Base-by-base conservation (phyloP, 2,888 invertebrate genomes). In the Tenodera sinensis region DNA sequence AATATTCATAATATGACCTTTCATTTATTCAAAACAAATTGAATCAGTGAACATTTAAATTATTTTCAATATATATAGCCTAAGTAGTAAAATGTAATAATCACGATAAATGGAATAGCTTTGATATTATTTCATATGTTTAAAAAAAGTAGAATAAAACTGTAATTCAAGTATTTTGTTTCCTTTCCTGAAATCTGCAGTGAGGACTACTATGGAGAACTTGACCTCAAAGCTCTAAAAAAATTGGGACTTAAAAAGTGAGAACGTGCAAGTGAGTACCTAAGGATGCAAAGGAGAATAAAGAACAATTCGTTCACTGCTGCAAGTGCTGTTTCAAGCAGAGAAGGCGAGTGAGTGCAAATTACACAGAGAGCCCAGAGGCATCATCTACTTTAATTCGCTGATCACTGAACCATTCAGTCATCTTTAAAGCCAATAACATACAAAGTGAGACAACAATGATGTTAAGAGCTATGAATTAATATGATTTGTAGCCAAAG, bases 121-220 rank as follows among this genome's bases (percentile, higher is more conserved):
- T n/a, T 28, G 27, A 25, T 83, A 27, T 3, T 0, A 4, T 83
- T 83, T 30, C 2, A 14, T 27, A 83, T 30, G 0, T 71, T 71
- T 20, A 71, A 71, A 15, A 54, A n/a, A 15, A 30, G 0, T 28
- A 15, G 0, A 6, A 83, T 3, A 83, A 28, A 28, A 83, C 4
- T 30, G 28, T 71, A 20, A 71, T 20, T 87, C 8, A 34, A 42
- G n/a, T 86, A 9, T 84, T 47, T 71, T 42, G 12, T 90, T 88
- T 88, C 88, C 83, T 89, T 88, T 85, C 34, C 71, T 87, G 88
- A 90, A 89, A 90, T 91, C 92, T 92, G 91, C 95, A 98, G 98
- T 94, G 97, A 98, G 95, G 98, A 98, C 94, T 98, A 98, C 95
- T 98, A 98, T 93, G 98, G 98, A 91, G 97, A 97, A 93, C 96